Percentiles rank a stretch among this genome's conserved stretches.
phyloP scores from a whole-genome alignment of 1,140 invertebrate species.

The Globodera rostochiensis region DNA sequence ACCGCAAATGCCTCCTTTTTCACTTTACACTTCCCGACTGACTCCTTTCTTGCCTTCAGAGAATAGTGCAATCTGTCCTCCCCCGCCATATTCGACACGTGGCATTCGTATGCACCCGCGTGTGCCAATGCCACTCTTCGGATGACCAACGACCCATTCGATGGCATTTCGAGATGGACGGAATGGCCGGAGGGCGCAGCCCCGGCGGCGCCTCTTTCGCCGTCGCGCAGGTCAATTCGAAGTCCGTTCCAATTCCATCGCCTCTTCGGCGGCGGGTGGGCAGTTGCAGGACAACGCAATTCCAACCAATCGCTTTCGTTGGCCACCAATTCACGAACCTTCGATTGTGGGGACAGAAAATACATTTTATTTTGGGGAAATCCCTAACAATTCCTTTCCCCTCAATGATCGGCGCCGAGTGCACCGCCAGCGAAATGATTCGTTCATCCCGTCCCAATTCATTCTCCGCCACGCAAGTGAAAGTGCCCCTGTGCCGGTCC shows the following conservation, averaged over 20 bases:
- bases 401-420: conserved; percentile 59
- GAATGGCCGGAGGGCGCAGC: conserved; percentile 4
- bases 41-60: conserved; percentile 20
- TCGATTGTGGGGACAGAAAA: not conserved
- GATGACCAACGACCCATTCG: conserved; percentile 51
- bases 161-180: conserved; percentile 23
- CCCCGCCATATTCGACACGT: conserved; percentile 57
- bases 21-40: not conserved
- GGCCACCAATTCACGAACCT: conserved; percentile 23
- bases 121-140: conserved; percentile 47
- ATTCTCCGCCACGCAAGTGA: conserved; percentile 58
- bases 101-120: conserved; percentile 50
- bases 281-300: conserved; percentile 54
- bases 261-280: conserved; percentile 56
- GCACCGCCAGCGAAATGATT: conserved; percentile 53
- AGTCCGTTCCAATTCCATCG: conserved; percentile 59
- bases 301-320: conserved; percentile 55
- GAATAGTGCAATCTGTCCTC: conserved; percentile 51
- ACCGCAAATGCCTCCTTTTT: too few relatives aligned
- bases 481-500: conserved; percentile 52
- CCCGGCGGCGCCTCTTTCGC: not conserved
- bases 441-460: conserved; percentile 55
- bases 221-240: not conserved
- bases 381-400: conserved; percentile 35
- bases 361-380: not conserved